Evolutionary conservation across 2,113 vertebrate species (phyloP).

Genomic region (Gopherus flavomarginatus): DNA sequence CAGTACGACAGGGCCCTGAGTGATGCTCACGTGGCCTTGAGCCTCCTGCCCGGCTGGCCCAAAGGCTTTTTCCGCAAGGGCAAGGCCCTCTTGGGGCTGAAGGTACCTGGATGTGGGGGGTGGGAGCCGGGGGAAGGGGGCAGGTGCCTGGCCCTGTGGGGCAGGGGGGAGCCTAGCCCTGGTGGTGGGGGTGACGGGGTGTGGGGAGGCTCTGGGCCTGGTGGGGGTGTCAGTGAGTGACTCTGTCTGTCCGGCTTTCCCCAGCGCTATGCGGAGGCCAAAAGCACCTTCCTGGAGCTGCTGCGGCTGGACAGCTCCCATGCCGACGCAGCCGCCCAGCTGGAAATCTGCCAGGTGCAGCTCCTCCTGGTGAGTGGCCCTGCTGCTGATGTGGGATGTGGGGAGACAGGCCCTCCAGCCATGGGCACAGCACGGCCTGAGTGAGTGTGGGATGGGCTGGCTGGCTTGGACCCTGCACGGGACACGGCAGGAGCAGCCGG

Average conservation of each 20-base stretch:
- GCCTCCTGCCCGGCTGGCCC: conserved; percentile 82
- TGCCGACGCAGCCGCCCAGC: conserved; percentile 76
- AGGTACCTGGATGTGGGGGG: conserved; percentile 73
- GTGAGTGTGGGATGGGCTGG: too few relatives aligned
- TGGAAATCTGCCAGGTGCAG: conserved; percentile 79
- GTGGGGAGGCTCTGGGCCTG: not conserved
- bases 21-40: conserved; percentile 81
- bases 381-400: rapidly evolving
- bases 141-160: rapidly evolving
- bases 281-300: conserved; percentile 79
- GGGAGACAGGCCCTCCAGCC: too few relatives aligned
- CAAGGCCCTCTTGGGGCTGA: conserved; percentile 86
- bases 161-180: too few relatives aligned
- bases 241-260: not conserved
- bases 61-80: conserved; percentile 89
- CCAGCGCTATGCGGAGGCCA: conserved; percentile 85
- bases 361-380: conserved; percentile 69
- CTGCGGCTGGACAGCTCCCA: conserved; percentile 66
- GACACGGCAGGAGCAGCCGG: too few relatives aligned
- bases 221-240: not conserved
- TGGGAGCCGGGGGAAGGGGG: not conserved
- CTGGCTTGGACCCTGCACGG: too few relatives aligned
- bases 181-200: not conserved
- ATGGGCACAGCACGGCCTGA: too few relatives aligned
- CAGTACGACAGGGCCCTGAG: conserved; percentile 79